Evolutionary conservation across 2,113 vertebrate genomes (phyloP).

Genomic region (Grammomys surdaster): DNA sequence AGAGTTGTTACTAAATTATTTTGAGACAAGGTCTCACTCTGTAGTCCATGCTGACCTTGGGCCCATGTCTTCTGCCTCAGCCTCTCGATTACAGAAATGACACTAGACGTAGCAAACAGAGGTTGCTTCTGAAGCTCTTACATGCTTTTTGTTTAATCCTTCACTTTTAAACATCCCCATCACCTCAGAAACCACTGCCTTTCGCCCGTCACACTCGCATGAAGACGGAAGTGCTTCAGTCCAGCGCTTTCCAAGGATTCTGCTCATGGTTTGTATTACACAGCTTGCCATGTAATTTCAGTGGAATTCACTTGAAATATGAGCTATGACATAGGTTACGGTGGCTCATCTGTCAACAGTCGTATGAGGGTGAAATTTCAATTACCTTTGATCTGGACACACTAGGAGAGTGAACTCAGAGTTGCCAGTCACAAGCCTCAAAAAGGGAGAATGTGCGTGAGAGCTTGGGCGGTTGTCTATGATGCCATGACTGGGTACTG

Average conservation of each 20-base stretch:
- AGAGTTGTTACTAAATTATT: background rate
- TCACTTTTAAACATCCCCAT: background rate
- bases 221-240: no score
- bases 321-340: no score
- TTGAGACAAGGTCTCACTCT: background rate
- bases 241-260: background rate
- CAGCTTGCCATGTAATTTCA: background rate
- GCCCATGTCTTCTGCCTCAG: background rate
- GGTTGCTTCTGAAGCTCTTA: background rate
- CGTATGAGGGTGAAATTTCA: background rate
- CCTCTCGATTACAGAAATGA: background rate
- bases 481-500: background rate
- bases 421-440: background rate
- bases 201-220: background rate
- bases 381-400: background rate
- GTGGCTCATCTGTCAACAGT: background rate
- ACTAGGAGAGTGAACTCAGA: background rate
- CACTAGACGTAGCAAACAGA: background rate
- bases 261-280: background rate
- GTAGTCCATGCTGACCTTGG: background rate
- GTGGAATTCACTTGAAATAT: background rate
- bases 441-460: background rate
- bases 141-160: background rate
- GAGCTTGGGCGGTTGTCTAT: fast-evolving
- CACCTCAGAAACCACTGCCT: background rate